Evolutionary conservation across 2,797 vertebrate species (phyloP), one percentile per base, ranked within the genome.

Genomic region (Poecile montanus): DNA sequence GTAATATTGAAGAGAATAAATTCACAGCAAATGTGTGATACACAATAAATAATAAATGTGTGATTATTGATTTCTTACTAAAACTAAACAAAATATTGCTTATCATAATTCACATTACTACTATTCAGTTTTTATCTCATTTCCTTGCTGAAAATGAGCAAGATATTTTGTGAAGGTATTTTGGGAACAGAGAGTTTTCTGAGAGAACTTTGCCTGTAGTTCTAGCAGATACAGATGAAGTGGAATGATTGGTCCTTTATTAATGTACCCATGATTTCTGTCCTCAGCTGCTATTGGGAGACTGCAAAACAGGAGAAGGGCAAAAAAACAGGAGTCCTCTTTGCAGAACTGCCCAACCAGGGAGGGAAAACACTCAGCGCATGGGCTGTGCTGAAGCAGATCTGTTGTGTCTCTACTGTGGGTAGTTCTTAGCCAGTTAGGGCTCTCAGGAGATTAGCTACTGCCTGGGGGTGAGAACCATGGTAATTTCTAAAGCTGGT

Each of bases 401-500:
- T 72, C 67, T n/a, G 32, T 20, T 68, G 40, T 48, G 19, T 27
- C 54, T 61, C 67, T 57, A 0, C 54, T 1, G 4, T 71, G 68
- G 57, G 60, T 48, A 61, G 63, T 68, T 54, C 83, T 90, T 58
- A 93, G 82, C 63, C 38, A 71, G 40, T 63, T 14, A 58, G 62
- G 78, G 53, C 75, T 94, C 75, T 91, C 34, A 47, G 61, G 75
- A 76, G 83, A 93, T 96, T 86, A 96, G 60, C 80, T 75, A 2
- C 70, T 88, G 82, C 73, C 68, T 45, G 36, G 74, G 61, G 76
- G 61, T 71, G 25, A 92, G 72, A 89, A 89, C 75, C 68, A 51
- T 26, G 68, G 45, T 74, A 80, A 77, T 77, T 88, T 94, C 87
- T 89, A 91, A 93, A 93, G 88, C 89, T 72, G 88, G 30, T 94